Percentiles rank a stretch among this genome's conserved stretches.
These are phyloP conservation scores for Teleogryllus occipitalis DNA, from an alignment of 1,140 invertebrate species.

Conservation along the genomic window DNA sequence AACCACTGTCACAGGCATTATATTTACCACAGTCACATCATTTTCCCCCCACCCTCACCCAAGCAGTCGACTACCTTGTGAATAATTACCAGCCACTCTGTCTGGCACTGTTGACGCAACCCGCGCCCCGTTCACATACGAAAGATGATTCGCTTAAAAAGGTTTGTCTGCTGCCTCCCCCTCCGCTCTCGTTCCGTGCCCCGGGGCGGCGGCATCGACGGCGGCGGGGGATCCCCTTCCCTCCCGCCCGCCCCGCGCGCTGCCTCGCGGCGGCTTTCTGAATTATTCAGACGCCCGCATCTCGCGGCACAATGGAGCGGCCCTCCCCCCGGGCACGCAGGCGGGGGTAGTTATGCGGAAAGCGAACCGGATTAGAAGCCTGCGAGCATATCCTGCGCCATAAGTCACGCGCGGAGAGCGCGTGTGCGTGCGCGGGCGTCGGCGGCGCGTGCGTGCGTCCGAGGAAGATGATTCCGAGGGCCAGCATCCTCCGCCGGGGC, in stretches of 20 bases:
- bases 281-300: slow-evolving; percentile 3
- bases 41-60: no score
- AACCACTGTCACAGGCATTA: no score
- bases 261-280: background rate
- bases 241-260: no score
- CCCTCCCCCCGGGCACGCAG: background rate
- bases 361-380: background rate
- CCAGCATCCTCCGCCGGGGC: no score
- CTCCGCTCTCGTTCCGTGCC: background rate
- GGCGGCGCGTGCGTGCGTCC: background rate
- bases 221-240: no score
- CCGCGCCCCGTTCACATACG: background rate
- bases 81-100: slow-evolving; percentile 4
- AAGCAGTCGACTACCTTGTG: background rate
- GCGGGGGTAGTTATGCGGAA: background rate
- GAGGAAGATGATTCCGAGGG: background rate
- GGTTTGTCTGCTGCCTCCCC: background rate
- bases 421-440: no score
- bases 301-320: background rate
- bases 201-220: background rate
- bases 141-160: slow-evolving; percentile 2
- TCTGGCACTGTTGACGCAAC: background rate
- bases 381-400: background rate
- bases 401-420: background rate
- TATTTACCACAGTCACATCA: no score